A percentile compares a stretch with the other conserved stretches of the same genome.
These are phyloP conservation scores for Coecobrya sp. DNA, from an alignment of 2,888 invertebrate genomes.

Conservation along the genomic window DNA sequence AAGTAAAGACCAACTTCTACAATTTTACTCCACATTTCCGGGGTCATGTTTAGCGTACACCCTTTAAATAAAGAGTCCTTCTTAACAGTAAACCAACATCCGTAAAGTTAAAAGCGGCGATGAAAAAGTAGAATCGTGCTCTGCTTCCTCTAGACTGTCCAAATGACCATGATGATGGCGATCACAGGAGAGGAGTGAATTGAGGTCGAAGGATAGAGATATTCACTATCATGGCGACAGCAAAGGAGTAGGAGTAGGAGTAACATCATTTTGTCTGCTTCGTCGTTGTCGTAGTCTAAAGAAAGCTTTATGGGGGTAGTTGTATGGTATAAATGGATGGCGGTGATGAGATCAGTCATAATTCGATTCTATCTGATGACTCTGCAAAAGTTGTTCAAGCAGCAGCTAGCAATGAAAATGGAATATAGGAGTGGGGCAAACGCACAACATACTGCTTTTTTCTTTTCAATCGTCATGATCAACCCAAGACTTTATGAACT, in stretches of 20 bases:
- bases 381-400: constrained; percentile 63
- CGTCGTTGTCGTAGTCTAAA: neutral
- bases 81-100: neutral
- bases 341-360: constrained; percentile 74
- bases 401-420: neutral
- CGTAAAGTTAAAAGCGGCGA: constrained; percentile 30
- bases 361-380: constrained; percentile 78
- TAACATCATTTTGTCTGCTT: neutral
- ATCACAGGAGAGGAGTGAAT: constrained; percentile 26
- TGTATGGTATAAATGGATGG: constrained; percentile 38
- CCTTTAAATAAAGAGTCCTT: neutral
- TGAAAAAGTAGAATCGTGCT: constrained; percentile 5
- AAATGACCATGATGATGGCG: constrained; percentile 43
- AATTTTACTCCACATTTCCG: no score
- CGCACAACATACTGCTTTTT: neutral
- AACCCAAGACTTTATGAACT: constrained; percentile 47
- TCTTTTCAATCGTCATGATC: constrained; percentile 32
- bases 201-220: constrained; percentile 17
- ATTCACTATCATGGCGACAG: neutral
- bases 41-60: neutral
- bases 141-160: neutral
- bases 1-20: no score
- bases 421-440: neutral
- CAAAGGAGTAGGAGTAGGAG: neutral
- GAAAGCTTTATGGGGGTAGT: constrained; percentile 42